A percentile compares a stretch with the other conserved stretches of the same genome.
Conservation (phyloP, 2,113 vertebrate species). For the Nasalis larvatus region DNA sequence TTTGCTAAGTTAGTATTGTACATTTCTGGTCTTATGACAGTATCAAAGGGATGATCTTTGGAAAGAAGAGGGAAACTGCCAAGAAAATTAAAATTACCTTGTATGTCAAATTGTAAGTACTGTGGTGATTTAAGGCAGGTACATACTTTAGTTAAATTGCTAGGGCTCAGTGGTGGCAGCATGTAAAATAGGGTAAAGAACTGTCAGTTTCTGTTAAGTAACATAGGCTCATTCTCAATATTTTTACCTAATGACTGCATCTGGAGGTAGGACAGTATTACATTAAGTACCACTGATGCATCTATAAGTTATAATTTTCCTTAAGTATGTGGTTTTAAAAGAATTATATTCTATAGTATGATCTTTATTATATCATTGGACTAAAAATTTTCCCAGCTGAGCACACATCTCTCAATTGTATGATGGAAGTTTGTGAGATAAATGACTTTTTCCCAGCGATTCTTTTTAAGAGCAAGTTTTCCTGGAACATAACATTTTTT, state of each 20-base stretch:
- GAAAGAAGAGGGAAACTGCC: slow-evolving; percentile 6
- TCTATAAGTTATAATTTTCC: slow-evolving; percentile 1
- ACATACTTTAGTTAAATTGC: background rate
- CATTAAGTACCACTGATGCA: background rate
- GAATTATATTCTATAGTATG: slow-evolving; percentile 13
- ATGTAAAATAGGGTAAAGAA: background rate
- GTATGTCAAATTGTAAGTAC: background rate
- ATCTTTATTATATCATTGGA: background rate
- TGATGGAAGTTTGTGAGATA: background rate
- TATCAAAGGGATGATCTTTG: slow-evolving; percentile 6
- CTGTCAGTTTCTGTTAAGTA: background rate
- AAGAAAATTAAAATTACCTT: slow-evolving; percentile 12
- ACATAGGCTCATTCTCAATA: background rate
- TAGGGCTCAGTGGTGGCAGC: background rate
- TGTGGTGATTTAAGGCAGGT: slow-evolving; percentile 5
- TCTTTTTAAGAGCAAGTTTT: background rate
- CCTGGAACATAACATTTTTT: slow-evolving; percentile 12
- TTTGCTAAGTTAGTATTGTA: background rate
- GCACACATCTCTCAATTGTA: slow-evolving; percentile 26
- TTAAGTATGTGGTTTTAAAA: slow-evolving; percentile 31
- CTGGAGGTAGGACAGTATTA: background rate
- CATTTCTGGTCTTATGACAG: slow-evolving; percentile 11
- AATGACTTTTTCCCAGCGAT: background rate
- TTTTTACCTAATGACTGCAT: background rate
- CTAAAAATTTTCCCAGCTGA: background rate